Conservation (phyloP, 1,140 invertebrate species). For the Danaus plexippus region DNA sequence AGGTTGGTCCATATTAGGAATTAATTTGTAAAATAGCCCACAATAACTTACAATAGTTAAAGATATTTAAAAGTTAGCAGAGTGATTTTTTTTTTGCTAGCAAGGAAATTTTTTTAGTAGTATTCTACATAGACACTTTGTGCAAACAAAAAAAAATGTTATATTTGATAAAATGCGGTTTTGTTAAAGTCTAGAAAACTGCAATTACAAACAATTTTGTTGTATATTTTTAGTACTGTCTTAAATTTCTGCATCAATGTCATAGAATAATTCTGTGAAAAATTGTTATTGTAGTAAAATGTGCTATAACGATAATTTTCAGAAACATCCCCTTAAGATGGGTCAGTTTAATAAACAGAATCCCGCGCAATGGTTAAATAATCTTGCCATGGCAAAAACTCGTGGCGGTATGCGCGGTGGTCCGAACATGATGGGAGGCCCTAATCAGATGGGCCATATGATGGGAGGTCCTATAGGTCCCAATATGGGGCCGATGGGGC, state of each 20-base stretch:
- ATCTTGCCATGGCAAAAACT: conserved; percentile 82
- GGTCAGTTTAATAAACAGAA: conserved; percentile 88
- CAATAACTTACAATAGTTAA: too few relatives aligned
- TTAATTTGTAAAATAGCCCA: too few relatives aligned
- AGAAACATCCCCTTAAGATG: conserved; percentile 92
- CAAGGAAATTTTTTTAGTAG: too few relatives aligned
- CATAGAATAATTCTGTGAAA: not conserved
- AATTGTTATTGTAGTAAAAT: conserved; percentile 4
- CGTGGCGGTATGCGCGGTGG: conserved; percentile 74
- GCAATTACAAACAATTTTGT: too few relatives aligned
- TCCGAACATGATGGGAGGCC: conserved; percentile 66
- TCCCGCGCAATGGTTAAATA: conserved; percentile 86
- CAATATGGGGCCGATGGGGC: conserved; percentile 69
- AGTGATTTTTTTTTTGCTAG: too few relatives aligned
- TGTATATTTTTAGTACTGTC: too few relatives aligned
- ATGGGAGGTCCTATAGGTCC: conserved; percentile 62
- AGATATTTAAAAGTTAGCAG: too few relatives aligned
- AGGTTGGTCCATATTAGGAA: conserved; percentile 73
- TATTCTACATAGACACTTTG: too few relatives aligned
- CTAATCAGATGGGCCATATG: conserved; percentile 67
- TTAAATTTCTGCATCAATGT: too few relatives aligned
- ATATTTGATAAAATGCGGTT: too few relatives aligned
- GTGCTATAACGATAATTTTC: conserved; percentile 27
- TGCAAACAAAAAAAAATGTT: too few relatives aligned
- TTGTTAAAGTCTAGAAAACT: too few relatives aligned